phyloP scores from a whole-genome alignment of 2,797 vertebrate genomes.

The Oreortyx pictus region DNA sequence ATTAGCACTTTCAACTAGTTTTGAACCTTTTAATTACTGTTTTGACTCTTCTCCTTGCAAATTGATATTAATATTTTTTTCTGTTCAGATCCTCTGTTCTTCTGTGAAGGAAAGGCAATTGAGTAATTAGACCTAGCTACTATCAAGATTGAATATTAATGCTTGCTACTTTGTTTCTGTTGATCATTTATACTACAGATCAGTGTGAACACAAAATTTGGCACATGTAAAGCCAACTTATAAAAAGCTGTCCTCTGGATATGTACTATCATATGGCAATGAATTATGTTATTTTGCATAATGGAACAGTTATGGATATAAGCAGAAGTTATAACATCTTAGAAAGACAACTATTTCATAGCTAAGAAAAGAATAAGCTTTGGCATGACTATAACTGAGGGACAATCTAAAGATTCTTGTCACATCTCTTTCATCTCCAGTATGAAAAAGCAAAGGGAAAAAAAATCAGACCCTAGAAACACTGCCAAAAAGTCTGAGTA shows the following conservation, averaged over 20 bases:
- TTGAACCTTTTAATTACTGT: neutral
- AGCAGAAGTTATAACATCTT: neutral
- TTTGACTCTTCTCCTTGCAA: neutral
- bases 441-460: neutral
- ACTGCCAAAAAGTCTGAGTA: neutral
- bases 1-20: neutral
- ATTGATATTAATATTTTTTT: neutral
- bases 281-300: neutral
- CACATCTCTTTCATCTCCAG: neutral
- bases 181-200: neutral
- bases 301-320: neutral
- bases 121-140: neutral
- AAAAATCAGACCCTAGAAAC: neutral
- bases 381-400: neutral
- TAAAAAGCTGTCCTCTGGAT: neutral
- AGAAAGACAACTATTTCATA: neutral
- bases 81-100: neutral
- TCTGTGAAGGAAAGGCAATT: neutral
- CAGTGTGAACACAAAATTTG: neutral
- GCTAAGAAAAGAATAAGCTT: neutral
- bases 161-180: neutral
- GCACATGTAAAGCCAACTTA: neutral
- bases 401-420: neutral
- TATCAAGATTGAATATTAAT: neutral
- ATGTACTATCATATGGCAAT: neutral